Evolutionary conservation across 2,888 invertebrate species (phyloP).

Genomic region (Pachycephus smyrnensis): DNA sequence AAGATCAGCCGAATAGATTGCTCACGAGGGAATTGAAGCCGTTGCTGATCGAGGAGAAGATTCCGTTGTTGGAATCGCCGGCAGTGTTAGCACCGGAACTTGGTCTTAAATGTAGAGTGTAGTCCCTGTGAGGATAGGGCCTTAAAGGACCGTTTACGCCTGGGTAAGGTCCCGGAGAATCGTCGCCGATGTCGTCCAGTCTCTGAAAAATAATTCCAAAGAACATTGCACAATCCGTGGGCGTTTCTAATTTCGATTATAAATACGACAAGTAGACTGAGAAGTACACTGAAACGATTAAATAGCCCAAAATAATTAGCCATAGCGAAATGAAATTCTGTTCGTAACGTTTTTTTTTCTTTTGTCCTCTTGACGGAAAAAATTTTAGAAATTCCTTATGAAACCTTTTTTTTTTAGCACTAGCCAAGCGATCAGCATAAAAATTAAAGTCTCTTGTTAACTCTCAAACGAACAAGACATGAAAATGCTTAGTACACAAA

Average conservation of each 20-base stretch:
- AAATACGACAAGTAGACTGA: neutral
- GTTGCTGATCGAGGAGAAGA: slow-evolving; percentile 81
- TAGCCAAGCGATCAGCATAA: neutral
- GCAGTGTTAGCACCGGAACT: slow-evolving; percentile 55
- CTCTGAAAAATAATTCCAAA: neutral
- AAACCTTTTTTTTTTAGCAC: neutral
- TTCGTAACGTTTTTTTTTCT: neutral
- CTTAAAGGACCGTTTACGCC: slow-evolving; percentile 44
- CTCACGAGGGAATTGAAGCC: slow-evolving; percentile 83
- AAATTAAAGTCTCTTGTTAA: neutral
- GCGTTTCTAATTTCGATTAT: neutral
- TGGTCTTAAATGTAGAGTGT: slow-evolving; percentile 56
- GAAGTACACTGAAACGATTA: neutral
- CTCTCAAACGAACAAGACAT: neutral
- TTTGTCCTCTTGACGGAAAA: neutral
- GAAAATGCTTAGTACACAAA: neutral
- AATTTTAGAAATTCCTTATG: neutral
- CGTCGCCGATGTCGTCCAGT: slow-evolving; percentile 32
- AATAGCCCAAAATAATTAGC: neutral
- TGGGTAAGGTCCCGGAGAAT: slow-evolving; percentile 41
- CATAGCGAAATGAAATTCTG: neutral
- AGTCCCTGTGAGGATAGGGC: slow-evolving; percentile 56
- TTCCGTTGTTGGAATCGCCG: slow-evolving; percentile 68
- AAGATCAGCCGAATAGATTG: slow-evolving; percentile 78
- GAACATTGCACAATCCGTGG: neutral